Percentiles rank a stretch among this genome's conserved stretches.
Conservation (phyloP, 2,888 invertebrate species). For the Incurvaria masculella region DNA sequence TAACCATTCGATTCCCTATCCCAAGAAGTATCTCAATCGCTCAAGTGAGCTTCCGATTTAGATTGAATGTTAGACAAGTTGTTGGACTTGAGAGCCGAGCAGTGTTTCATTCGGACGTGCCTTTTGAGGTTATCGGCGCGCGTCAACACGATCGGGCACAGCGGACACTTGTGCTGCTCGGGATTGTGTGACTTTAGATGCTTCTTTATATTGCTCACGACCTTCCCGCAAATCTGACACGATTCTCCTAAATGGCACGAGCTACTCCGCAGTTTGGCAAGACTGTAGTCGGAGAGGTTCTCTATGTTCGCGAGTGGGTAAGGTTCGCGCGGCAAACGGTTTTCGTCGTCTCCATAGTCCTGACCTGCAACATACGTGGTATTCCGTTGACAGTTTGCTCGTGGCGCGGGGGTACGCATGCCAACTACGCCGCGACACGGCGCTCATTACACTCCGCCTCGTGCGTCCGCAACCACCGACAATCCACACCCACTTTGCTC, state of each 20-base stretch:
- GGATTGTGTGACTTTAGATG: slow-evolving; percentile 64
- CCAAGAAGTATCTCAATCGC: no score
- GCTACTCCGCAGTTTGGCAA: no score
- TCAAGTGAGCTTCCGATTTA: not conserved
- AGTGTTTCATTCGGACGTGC: slow-evolving; percentile 63
- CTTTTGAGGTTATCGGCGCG: slow-evolving; percentile 66
- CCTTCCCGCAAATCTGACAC: slow-evolving; percentile 63
- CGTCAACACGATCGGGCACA: slow-evolving; percentile 61
- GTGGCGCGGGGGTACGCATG: not conserved
- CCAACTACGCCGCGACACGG: not conserved
- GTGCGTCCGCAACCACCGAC: no score
- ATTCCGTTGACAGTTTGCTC: not conserved
- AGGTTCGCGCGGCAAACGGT: slow-evolving; percentile 39
- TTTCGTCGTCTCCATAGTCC: slow-evolving; percentile 45
- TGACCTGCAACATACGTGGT: slow-evolving; percentile 45
- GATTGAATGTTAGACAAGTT: slow-evolving; percentile 41
- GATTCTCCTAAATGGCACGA: slow-evolving; percentile 49
- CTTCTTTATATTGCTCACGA: slow-evolving; percentile 65
- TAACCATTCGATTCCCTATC: no score
- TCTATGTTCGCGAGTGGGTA: slow-evolving; percentile 18
- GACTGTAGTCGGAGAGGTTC: no score
- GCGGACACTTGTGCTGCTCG: slow-evolving; percentile 60
- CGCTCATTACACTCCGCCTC: not conserved
- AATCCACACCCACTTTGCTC: not conserved
- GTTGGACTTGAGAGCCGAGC: slow-evolving; percentile 35